Conservation (phyloP, 23 tunicate species). For the Botrylloides violaceus region DNA sequence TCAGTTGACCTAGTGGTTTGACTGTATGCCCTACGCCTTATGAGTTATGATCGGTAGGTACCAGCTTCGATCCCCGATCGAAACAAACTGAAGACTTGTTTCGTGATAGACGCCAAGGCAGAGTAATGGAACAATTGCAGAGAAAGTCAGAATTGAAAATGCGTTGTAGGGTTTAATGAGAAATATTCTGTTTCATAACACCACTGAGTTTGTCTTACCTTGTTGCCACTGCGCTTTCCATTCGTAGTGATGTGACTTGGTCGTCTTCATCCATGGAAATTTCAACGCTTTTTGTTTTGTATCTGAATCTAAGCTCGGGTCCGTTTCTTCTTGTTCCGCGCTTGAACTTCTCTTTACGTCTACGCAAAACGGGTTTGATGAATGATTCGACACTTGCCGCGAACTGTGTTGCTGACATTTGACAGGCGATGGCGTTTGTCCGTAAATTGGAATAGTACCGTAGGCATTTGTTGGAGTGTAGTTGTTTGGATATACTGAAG, state of each 20-base stretch:
- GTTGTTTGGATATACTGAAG: background rate
- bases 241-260: slow-evolving; percentile 84
- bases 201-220: too few species aligned
- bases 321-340: background rate
- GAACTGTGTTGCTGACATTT: too few species aligned
- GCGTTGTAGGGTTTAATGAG: too few species aligned
- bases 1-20: too few species aligned
- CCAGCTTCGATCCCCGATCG: too few species aligned
- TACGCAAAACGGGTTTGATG: background rate
- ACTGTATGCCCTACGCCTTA: too few species aligned
- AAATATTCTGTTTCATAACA: too few species aligned
- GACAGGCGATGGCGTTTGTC: background rate
- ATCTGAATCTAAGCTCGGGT: background rate
- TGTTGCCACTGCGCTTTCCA: slow-evolving; percentile 93
- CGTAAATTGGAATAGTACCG: background rate
- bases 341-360: background rate
- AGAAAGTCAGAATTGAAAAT: too few species aligned
- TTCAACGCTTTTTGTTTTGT: slow-evolving; percentile 19
- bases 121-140: too few species aligned
- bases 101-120: too few species aligned
- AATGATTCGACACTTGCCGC: background rate
- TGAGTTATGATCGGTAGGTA: too few species aligned
- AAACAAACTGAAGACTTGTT: too few species aligned
- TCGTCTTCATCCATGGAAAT: slow-evolving; percentile 90
- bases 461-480: background rate